Base-by-base conservation (phyloP, 2,113 vertebrate genomes). In the Rousettus leschenaultii region DNA sequence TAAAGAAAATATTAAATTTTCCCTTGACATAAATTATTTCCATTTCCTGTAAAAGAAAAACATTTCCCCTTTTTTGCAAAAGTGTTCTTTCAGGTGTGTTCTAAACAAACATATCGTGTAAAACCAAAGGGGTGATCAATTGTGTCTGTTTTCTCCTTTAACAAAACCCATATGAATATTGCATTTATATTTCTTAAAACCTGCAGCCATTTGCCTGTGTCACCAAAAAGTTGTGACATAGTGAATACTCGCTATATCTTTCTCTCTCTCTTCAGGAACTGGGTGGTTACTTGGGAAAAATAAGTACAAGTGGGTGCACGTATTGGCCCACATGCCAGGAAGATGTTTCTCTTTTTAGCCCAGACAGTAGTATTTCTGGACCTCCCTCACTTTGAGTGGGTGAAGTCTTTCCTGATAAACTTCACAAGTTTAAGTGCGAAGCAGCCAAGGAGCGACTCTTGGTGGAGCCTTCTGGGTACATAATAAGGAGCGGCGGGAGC, bases 311-410 rank as follows among this genome's bases (percentile, higher is more conserved):
- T 95, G 89, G 84, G 94, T 85, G 63, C 24, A 51, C 26, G 22
- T 92, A 33, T 57, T 94, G 94, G 43, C 77, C 82, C 51, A n/a
- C 68, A 51, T 73, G 61, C 75, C 22, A 24, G 70, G 63, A 57
- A 84, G 43, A 86, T 24, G 48, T 65, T 92, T 92, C 94, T 86
- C 74, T 43, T 91, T 97, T 95, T 85, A 97, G 70, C 48, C 84
- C 53, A 95, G 96, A 77, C 94, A 33, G 86, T 77, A 65, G 73
- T 97, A 95, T 97, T 97, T 95, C 79, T 78, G 87, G 92, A 86
- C 87, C 21, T 87, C 33, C 2, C 18, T 86, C 38, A 68, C 92
- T 80, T 57, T 91, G 91, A 90, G 94, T 95, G 94, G 96, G 97
- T 57, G 90, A 88, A 65, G 71, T 88, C 65, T 94, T 91, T 21